Percentiles rank a stretch among this genome's conserved stretches.
Evolutionary conservation across 1,140 invertebrate genomes (phyloP).

Genomic region (Pinna nobilis): DNA sequence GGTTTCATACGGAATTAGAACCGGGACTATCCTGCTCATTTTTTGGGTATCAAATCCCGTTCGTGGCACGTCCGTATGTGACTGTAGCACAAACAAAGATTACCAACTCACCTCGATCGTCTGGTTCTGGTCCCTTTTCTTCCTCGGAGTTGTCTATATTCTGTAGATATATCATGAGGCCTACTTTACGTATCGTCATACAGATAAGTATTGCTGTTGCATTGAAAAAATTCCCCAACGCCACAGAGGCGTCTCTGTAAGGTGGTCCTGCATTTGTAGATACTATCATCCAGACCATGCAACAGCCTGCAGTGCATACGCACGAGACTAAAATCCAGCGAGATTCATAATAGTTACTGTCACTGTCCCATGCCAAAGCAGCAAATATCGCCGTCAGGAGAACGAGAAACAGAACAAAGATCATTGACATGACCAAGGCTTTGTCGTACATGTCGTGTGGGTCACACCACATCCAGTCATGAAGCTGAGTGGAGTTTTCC

Average conservation of each 20-base stretch:
- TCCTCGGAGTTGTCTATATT: slow-evolving; percentile 47
- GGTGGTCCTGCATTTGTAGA: slow-evolving; percentile 69
- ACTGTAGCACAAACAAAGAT: neutral
- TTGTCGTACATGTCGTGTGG: slow-evolving; percentile 71
- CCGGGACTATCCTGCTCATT: neutral
- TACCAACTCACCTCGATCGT: slow-evolving; percentile 13
- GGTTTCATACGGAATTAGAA: neutral
- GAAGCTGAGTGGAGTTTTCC: slow-evolving; percentile 18
- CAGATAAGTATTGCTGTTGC: slow-evolving; percentile 70
- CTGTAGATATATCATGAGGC: slow-evolving; percentile 62
- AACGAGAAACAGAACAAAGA: slow-evolving; percentile 76
- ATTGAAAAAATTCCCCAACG: slow-evolving; percentile 73
- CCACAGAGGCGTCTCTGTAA: slow-evolving; percentile 68
- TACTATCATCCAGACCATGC: slow-evolving; percentile 75
- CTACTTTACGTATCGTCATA: slow-evolving; percentile 72
- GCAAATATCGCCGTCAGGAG: slow-evolving; percentile 74
- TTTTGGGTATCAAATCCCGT: neutral
- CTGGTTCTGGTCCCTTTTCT: slow-evolving; percentile 31
- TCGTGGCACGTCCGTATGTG: neutral
- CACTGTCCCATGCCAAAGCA: slow-evolving; percentile 73
- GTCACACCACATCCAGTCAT: slow-evolving; percentile 68
- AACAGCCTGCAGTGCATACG: slow-evolving; percentile 69
- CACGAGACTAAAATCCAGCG: slow-evolving; percentile 74
- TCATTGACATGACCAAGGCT: slow-evolving; percentile 75
- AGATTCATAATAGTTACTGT: slow-evolving; percentile 73